Evolutionary conservation across 2,888 invertebrate genomes (phyloP).

Genomic region (Harmothoe impar): DNA sequence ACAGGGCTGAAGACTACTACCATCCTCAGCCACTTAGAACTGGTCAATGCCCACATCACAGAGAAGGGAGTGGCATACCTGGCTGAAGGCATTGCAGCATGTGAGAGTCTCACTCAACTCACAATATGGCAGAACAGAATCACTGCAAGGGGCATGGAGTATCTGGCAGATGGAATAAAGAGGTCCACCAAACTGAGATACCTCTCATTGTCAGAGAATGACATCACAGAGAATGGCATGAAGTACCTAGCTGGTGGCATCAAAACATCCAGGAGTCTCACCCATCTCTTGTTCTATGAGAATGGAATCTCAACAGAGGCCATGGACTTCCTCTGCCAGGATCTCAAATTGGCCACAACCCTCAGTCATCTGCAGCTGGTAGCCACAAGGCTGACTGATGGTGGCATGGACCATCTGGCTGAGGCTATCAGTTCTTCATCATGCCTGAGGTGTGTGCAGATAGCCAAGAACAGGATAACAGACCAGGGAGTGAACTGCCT

Average conservation of each 20-base stretch:
- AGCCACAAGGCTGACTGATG: neutral
- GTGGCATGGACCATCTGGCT: neutral
- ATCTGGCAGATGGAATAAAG: neutral
- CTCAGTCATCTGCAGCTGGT: constrained; percentile 22
- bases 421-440: neutral
- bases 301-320: no score
- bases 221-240: neutral
- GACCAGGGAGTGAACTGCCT: neutral
- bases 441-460: neutral
- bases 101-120: no score
- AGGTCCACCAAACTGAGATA: neutral
- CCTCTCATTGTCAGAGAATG: neutral
- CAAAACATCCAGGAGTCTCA: no score
- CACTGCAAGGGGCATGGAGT: no score
- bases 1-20: neutral
- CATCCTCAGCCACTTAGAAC: neutral
- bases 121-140: no score
- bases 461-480: neutral
- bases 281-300: no score
- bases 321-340: no score
- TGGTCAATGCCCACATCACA: no score
- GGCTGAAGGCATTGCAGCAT: no score
- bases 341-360: neutral
- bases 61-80: no score
- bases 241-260: neutral